Evolutionary conservation across 1,140 invertebrate species (phyloP).

Genomic region (Camponotus floridanus): DNA sequence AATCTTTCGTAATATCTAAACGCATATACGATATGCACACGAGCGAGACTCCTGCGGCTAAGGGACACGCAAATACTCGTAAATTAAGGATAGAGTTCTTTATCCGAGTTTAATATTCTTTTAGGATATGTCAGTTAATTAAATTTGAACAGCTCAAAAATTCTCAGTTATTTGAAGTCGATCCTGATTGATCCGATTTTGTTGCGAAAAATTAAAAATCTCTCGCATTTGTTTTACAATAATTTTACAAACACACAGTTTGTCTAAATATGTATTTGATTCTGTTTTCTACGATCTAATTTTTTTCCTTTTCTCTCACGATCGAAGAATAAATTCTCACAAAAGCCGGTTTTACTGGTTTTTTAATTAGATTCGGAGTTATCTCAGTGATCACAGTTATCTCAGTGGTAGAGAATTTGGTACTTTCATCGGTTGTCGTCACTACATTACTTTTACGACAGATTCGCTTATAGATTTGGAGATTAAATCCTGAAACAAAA

Average conservation of each 20-base stretch:
- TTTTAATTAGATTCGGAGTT: slow-evolving; percentile 51
- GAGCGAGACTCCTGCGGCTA: neutral
- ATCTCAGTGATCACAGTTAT: slow-evolving; percentile 31
- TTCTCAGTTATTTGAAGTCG: neutral
- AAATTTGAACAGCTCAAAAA: neutral
- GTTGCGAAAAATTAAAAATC: neutral
- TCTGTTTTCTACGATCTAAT: slow-evolving; percentile 22
- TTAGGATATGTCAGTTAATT: neutral
- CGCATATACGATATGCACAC: neutral
- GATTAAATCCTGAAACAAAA: neutral
- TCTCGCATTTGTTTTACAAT: neutral
- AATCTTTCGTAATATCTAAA: slow-evolving; percentile 34
- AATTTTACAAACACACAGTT: neutral
- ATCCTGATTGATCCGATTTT: neutral
- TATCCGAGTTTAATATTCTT: neutral
- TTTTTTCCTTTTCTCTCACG: slow-evolving; percentile 42
- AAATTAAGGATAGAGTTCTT: neutral
- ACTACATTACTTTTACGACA: slow-evolving; percentile 2
- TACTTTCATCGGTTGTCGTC: slow-evolving; percentile 55
- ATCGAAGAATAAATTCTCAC: slow-evolving; percentile 59
- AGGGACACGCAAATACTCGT: neutral
- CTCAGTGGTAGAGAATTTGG: slow-evolving; percentile 42
- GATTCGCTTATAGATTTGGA: neutral
- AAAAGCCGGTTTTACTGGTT: slow-evolving; percentile 71
- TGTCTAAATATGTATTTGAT: neutral